These are phyloP conservation scores for Carassius gibelio DNA, from an alignment of 2,113 vertebrate species.

Conservation along the genomic window DNA sequence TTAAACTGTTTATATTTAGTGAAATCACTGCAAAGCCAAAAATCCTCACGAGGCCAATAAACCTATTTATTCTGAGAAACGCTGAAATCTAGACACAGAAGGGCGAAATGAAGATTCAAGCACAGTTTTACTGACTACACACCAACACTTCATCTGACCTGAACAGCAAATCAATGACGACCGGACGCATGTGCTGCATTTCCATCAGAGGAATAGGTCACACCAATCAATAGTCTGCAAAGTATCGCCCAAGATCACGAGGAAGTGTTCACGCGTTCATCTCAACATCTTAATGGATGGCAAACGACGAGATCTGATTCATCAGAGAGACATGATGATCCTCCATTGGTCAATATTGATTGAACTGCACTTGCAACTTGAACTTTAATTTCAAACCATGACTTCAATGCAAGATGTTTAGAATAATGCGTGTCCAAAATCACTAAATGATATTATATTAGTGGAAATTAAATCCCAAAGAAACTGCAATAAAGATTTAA, in stretches of 20 bases:
- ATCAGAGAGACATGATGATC: background rate
- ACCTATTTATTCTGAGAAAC: background rate
- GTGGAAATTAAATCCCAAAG: too few species aligned
- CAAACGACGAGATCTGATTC: background rate
- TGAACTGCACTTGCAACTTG: background rate
- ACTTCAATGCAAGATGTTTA: background rate
- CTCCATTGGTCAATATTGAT: background rate
- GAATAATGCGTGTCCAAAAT: background rate
- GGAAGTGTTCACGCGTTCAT: constrained; percentile 18
- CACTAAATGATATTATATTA: too few species aligned
- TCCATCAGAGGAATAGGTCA: constrained; percentile 6
- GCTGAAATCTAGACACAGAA: background rate
- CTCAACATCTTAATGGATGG: background rate
- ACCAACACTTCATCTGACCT: constrained; percentile 47
- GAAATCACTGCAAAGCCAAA: background rate
- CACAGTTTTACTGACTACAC: background rate
- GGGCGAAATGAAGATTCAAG: background rate
- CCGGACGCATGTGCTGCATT: constrained; percentile 36
- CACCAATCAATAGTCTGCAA: background rate
- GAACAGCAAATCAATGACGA: constrained; percentile 53
- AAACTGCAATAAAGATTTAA: too few species aligned
- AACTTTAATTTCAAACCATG: background rate
- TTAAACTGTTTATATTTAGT: background rate
- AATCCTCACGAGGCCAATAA: background rate
- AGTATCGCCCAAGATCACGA: constrained; percentile 12